phyloP scores from a whole-genome alignment of 1,140 invertebrate species.

The Drosophila takahashii region DNA sequence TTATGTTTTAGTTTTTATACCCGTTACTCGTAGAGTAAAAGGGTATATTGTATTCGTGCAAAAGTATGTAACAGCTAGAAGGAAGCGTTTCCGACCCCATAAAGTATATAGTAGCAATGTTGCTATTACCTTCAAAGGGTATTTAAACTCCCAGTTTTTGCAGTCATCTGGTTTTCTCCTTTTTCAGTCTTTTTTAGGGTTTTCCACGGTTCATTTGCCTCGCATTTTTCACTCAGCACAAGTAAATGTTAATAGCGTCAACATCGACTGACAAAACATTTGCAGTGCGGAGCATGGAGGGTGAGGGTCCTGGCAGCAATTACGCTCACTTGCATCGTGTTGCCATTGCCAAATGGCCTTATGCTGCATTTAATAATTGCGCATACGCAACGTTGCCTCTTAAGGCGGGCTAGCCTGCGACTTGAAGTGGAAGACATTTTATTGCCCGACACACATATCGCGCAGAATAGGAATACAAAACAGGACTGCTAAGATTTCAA shows the following conservation, averaged over 20 bases:
- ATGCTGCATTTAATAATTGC: constrained; percentile 80
- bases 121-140: neutral
- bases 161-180: neutral
- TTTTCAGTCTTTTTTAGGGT: neutral
- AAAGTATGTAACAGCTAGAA: too few relatives aligned
- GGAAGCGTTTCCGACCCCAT: too few relatives aligned
- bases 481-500: constrained; percentile 34
- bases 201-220: constrained; percentile 36
- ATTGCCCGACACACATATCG: constrained; percentile 39
- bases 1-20: too few relatives aligned
- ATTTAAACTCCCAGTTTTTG: neutral
- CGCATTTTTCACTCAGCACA: constrained; percentile 33
- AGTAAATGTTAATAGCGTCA: constrained; percentile 57
- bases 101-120: too few relatives aligned
- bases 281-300: constrained; percentile 3
- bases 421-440: constrained; percentile 67
- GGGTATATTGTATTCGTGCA: too few relatives aligned
- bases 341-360: constrained; percentile 48
- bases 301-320: constrained; percentile 54
- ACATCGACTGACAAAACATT: constrained; percentile 47
- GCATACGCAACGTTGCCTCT: constrained; percentile 76
- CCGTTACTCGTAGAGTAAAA: too few relatives aligned
- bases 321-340: constrained; percentile 62
- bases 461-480: constrained; percentile 29
- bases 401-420: constrained; percentile 51